Evolutionary conservation across 2,113 vertebrate genomes (phyloP), one percentile per base, ranked within the genome.

Genomic region (Carettochelys insculpta): DNA sequence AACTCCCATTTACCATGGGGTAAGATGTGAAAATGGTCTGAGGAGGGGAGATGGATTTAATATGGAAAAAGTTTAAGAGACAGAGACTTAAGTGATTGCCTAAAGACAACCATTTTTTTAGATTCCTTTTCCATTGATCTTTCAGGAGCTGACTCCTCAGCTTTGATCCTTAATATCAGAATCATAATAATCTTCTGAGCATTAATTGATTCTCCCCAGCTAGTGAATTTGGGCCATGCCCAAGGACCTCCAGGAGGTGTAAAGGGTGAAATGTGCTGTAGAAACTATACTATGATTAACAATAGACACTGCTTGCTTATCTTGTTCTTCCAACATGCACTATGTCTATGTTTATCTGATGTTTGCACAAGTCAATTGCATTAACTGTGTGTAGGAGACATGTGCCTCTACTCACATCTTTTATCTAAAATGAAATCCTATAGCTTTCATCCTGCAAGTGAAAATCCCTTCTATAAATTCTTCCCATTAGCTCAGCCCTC

Each of bases 381-480:
- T 65, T 81, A n/a, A 9, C 0, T 34, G 11, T 77, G 75, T 71
- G 90, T 86, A 80, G 51, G 34, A n/a, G 47, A 82, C 4, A 29
- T n/a, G 76, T 47, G 52, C 31, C 83, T 87, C 90, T 85, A 31
- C 48, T 78, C 50, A 16, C 82, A 90, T 48, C 48, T 87, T 94
- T 95, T 92, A 84, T 93, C 73, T 71, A 91, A 93, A 95, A 93
- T 88, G 54, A 87, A 86, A 91, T 91, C 82, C 65, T 47, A 51
- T 11, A 51, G 90, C 68, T 96, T 95, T 95, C 58, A 82, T 88
- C 92, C 85, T 84, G 61, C 84, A 80, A 85, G 85, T 96, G 95
- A 91, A 94, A 96, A 94, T 95, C 84, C 85, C 75, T 78, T 82
- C 88, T 75, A 80, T 75, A 91, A 93, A 93, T 95, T 89, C 81